Conservation (phyloP, 2,888 invertebrate species). For the Drosophila demipolita region DNA sequence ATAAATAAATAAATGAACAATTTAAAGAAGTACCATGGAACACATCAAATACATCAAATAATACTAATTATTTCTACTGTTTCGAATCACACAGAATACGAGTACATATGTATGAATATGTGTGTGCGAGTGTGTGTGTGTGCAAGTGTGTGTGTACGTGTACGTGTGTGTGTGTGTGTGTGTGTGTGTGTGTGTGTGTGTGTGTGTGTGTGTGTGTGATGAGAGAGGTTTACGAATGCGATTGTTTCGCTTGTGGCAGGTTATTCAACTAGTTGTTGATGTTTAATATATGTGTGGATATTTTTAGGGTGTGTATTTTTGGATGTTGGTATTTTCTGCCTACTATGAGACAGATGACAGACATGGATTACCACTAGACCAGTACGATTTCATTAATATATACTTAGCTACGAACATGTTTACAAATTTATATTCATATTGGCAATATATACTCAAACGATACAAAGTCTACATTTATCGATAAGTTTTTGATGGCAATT, state of each 20-base stretch:
- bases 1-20: conserved; percentile 10
- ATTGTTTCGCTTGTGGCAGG: conserved; percentile 2
- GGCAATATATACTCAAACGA: conserved; percentile 23
- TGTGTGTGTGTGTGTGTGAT: conserved; percentile 4
- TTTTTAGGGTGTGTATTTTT: not conserved
- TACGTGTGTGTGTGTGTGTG: conserved; percentile 1
- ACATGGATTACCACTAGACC: conserved; percentile 43
- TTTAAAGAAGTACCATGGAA: conserved; percentile 17
- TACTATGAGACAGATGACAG: conserved; percentile 11
- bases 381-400: conserved; percentile 32
- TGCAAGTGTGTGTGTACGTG: not conserved
- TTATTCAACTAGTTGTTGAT: conserved; percentile 2
- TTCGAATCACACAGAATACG: conserved; percentile 72
- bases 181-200: not conserved
- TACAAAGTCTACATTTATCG: conserved; percentile 21
- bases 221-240: conserved; percentile 23
- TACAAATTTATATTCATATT: conserved; percentile 6
- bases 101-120: conserved; percentile 20
- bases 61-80: conserved; percentile 53
- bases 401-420: conserved; percentile 40
- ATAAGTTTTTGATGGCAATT: conserved; percentile 37
- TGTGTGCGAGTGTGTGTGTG: not conserved
- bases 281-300: not conserved
- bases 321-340: conserved; percentile 4
- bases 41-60: conserved; percentile 43